Evolutionary conservation across 1,140 invertebrate species (phyloP).

Genomic region (Lepeophtheirus salmonis): DNA sequence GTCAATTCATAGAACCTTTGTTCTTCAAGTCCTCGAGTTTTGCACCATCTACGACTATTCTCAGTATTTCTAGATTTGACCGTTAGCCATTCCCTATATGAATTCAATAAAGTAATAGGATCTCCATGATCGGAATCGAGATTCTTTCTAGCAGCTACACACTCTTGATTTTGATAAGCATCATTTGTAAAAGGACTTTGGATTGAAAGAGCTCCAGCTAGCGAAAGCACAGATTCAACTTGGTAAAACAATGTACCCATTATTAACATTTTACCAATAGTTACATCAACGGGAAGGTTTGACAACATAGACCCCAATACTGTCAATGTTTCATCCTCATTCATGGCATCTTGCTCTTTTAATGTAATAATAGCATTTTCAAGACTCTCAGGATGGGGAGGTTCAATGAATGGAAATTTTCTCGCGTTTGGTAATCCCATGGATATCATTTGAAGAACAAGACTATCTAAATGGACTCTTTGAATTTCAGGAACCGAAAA

Average conservation of each 20-base stretch:
- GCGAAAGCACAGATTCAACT: conserved; percentile 71
- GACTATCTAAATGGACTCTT: conserved; percentile 71
- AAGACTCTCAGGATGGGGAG: conserved; percentile 52
- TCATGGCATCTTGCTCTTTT: conserved; percentile 53
- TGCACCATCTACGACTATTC: conserved; percentile 59
- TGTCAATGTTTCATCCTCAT: conserved; percentile 58
- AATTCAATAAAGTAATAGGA: conserved; percentile 70
- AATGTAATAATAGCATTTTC: conserved; percentile 67
- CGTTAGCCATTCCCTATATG: conserved; percentile 69
- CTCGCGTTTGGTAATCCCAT: conserved; percentile 77
- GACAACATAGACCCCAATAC: conserved; percentile 67
- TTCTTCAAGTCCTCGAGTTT: conserved; percentile 68
- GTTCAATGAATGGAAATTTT: conserved; percentile 87
- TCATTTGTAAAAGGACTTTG: conserved; percentile 78
- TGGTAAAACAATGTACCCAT: conserved; percentile 74
- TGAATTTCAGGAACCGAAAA: conserved; percentile 77
- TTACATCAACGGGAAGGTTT: conserved; percentile 77
- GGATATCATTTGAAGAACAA: conserved; percentile 82
- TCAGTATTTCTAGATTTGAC: conserved; percentile 36
- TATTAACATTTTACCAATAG: conserved; percentile 87
- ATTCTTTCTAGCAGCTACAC: conserved; percentile 49
- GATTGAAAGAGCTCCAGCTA: conserved; percentile 78
- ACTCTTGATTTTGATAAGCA: conserved; percentile 36
- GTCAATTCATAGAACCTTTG: conserved; percentile 90
- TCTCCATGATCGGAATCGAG: conserved; percentile 86